Evolutionary conservation across 2,113 vertebrate species (phyloP).

Genomic region (Carassius carassius): DNA sequence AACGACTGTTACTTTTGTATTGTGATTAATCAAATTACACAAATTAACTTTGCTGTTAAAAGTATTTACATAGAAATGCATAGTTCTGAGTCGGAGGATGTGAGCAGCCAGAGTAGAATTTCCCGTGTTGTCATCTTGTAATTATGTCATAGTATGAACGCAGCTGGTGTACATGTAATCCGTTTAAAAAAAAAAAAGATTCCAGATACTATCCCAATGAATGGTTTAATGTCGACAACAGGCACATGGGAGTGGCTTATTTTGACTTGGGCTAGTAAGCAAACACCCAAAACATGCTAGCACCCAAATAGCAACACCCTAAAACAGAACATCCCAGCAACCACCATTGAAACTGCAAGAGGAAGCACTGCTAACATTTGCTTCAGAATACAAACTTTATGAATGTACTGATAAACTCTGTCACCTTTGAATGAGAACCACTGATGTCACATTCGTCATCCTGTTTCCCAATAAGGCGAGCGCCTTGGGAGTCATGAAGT

Average conservation of each 20-base stretch:
- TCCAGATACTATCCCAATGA: not conserved
- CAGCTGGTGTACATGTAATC: too few species aligned
- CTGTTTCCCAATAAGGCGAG: constrained; percentile 39
- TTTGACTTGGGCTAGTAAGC: not conserved
- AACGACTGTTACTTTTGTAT: not conserved
- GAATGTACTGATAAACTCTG: not conserved
- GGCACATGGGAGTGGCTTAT: not conserved
- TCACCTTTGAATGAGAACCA: not conserved
- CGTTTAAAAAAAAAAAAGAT: too few species aligned
- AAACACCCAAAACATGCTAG: not conserved
- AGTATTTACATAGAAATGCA: not conserved
- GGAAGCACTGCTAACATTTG: not conserved
- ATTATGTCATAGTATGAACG: not conserved
- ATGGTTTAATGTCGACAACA: not conserved
- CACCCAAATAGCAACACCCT: not conserved
- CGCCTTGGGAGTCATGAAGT: constrained; percentile 12
- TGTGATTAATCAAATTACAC: not conserved
- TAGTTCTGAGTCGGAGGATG: not conserved
- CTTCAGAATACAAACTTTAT: not conserved
- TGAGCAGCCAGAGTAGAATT: not conserved
- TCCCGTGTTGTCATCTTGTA: not conserved
- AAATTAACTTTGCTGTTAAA: not conserved
- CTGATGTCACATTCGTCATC: constrained; percentile 32
- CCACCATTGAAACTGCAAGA: not conserved
- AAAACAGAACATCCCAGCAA: not conserved